These are phyloP conservation scores for Alviniconcha marisindica DNA, from an alignment of 1,140 invertebrate genomes.

Conservation along the genomic window DNA sequence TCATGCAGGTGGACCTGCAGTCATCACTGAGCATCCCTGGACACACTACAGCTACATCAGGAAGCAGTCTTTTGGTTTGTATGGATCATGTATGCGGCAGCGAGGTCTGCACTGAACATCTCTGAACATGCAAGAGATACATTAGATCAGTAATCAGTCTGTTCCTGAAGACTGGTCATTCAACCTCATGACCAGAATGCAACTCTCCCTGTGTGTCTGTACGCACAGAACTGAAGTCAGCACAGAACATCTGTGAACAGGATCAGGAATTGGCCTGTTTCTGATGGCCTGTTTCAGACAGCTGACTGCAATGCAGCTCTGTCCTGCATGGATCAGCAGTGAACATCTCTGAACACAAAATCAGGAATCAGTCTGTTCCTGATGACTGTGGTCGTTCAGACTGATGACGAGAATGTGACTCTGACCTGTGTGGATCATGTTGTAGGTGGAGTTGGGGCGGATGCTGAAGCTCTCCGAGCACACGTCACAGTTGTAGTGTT, in stretches of 20 bases:
- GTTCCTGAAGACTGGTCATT: not conserved
- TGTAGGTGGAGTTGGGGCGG: slow-evolving; percentile 31
- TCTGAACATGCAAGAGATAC: too few species aligned
- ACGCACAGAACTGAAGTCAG: too few species aligned
- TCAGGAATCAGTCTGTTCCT: not conserved
- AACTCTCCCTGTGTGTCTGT: too few species aligned
- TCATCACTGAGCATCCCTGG: too few species aligned
- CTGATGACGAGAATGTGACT: slow-evolving; percentile 38
- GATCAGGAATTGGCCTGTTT: not conserved
- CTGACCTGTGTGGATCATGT: slow-evolving; percentile 39
- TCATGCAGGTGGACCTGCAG: too few species aligned
- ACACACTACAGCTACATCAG: too few species aligned
- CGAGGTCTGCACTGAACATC: not conserved
- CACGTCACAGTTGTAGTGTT: slow-evolving; percentile 38
- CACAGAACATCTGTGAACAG: too few species aligned
- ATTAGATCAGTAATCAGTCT: not conserved
- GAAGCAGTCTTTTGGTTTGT: too few species aligned
- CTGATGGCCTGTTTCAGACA: not conserved
- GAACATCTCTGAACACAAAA: not conserved
- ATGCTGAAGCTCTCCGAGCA: slow-evolving; percentile 33
- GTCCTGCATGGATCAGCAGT: not conserved
- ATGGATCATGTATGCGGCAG: too few species aligned
- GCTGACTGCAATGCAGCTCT: not conserved
- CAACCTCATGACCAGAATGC: too few species aligned
- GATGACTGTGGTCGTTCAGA: slow-evolving; percentile 23